These are phyloP conservation scores for Coracopsis vasa DNA, from an alignment of 2,113 vertebrate genomes.

Conservation along the genomic window DNA sequence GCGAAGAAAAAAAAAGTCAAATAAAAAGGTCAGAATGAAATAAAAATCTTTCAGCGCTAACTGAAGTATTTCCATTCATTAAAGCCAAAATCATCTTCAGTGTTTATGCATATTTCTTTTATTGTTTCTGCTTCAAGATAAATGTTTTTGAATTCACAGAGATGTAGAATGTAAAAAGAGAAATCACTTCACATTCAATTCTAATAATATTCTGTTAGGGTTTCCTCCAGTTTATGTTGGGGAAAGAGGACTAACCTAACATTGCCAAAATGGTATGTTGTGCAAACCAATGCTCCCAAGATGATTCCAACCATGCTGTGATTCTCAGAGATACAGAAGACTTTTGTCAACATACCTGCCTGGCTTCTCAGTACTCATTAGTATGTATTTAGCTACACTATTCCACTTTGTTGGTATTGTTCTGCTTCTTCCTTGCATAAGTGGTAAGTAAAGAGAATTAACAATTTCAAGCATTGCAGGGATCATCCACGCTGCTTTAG, in stretches of 20 bases:
- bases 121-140: not conserved
- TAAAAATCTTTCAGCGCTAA: not conserved
- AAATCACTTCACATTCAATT: not conserved
- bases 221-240: not conserved
- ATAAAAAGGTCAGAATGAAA: not conserved
- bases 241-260: not conserved
- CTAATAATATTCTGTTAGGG: not conserved
- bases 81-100: not conserved
- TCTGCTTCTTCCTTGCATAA: not conserved
- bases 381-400: not conserved
- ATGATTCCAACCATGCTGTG: not conserved
- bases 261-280: not conserved
- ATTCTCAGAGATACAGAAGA: not conserved
- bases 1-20: not conserved
- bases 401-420: not conserved
- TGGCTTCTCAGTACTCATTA: not conserved
- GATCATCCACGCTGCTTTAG: rapidly evolving
- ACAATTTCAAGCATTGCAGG: not conserved
- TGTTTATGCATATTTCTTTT: not conserved
- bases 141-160: not conserved
- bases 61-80: not conserved
- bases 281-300: not conserved
- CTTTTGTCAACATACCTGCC: not conserved
- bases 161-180: not conserved
- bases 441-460: not conserved